Conservation (phyloP, 2,888 invertebrate genomes). For the Balanococcus diminutus region DNA sequence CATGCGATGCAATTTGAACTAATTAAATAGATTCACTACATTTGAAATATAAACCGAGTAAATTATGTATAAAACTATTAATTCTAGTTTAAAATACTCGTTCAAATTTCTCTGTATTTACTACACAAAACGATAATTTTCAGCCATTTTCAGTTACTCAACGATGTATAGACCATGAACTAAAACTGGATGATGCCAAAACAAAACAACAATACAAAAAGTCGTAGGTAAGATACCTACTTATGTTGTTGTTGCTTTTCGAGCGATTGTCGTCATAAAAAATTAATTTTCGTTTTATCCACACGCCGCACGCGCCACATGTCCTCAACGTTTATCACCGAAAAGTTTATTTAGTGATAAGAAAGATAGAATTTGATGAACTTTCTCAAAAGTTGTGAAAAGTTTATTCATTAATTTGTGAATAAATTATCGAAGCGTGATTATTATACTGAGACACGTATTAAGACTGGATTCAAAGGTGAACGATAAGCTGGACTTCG, state of each 20-base stretch:
- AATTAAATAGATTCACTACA: background rate
- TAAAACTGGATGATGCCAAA: background rate
- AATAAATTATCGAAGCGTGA: background rate
- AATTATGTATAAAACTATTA: background rate
- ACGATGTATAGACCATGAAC: background rate
- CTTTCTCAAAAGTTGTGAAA: background rate
- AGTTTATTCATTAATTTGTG: background rate
- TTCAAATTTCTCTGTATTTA: background rate
- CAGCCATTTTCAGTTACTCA: background rate
- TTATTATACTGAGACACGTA: background rate
- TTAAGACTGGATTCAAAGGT: background rate
- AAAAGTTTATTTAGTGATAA: background rate
- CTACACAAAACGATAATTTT: background rate
- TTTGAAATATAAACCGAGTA: background rate
- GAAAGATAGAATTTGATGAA: background rate
- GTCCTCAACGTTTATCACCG: background rate
- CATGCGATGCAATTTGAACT: background rate
- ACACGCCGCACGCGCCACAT: too few species aligned
- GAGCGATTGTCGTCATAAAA: background rate
- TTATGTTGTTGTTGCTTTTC: background rate
- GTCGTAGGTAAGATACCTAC: background rate
- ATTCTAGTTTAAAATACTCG: background rate
- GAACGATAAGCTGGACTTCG: background rate
- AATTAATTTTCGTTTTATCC: background rate
- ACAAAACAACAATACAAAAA: background rate